phyloP scores from a whole-genome alignment of 2,113 vertebrate genomes.

The Phalacrocorax pelagicus region DNA sequence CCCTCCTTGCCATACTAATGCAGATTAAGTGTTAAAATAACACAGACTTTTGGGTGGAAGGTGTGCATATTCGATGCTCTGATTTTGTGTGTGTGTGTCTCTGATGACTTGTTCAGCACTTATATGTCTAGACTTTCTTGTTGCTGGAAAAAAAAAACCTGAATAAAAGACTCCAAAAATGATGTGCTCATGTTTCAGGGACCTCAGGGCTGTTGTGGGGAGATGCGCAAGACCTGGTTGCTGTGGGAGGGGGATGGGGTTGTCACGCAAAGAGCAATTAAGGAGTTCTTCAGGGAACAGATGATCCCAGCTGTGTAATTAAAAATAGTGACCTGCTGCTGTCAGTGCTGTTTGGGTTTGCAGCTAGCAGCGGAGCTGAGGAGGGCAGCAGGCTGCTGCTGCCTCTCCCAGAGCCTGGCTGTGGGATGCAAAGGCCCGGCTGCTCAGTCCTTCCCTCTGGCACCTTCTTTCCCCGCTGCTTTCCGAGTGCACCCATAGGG shows the following conservation, averaged over 20 bases:
- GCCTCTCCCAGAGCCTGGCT: not conserved
- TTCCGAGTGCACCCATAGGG: not conserved
- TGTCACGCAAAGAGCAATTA: conserved; percentile 22
- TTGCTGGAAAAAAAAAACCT: not conserved
- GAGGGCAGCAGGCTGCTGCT: not conserved
- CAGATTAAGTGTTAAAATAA: not conserved
- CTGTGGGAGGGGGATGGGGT: not conserved
- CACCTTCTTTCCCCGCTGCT: not conserved
- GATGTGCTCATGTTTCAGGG: not conserved
- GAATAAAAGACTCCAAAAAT: not conserved
- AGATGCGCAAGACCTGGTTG: not conserved
- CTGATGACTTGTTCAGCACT: not conserved
- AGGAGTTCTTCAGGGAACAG: conserved; percentile 30
- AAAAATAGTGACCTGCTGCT: conserved; percentile 28
- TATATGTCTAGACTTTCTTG: not conserved
- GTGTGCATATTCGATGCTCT: not conserved
- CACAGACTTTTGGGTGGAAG: not conserved
- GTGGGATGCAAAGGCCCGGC: not conserved
- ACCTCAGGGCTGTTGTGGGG: not conserved
- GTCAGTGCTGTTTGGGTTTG: not conserved
- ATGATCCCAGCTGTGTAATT: conserved; percentile 42
- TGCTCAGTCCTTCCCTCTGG: not conserved
- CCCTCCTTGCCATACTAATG: not conserved
- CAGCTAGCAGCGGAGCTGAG: not conserved
- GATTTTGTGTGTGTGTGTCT: not conserved